These are phyloP conservation scores for Poicephalus meyeri DNA, from an alignment of 2,113 vertebrate species.

Conservation along the genomic window DNA sequence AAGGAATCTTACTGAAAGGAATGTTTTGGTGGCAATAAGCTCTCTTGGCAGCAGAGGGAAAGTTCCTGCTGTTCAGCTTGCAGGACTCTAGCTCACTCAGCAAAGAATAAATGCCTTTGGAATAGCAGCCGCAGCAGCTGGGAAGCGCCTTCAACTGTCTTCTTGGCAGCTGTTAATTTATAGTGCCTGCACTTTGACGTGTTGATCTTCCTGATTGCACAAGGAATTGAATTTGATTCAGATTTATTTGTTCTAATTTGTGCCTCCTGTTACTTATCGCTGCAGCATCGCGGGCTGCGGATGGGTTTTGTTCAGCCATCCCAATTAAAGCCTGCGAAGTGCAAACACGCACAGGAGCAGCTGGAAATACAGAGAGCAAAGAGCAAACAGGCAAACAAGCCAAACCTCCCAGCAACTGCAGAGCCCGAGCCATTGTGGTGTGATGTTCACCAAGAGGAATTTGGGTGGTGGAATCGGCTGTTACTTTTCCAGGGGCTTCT, in stretches of 20 bases:
- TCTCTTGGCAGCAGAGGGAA: rapidly evolving
- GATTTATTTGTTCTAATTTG: slow-evolving; percentile 21
- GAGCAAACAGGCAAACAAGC: slow-evolving; percentile 23
- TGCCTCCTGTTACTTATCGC: background rate
- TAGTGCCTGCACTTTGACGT: background rate
- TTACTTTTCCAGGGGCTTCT: background rate
- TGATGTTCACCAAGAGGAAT: background rate
- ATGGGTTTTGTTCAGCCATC: background rate
- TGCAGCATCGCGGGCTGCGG: background rate
- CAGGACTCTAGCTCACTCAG: background rate
- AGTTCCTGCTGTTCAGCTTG: background rate
- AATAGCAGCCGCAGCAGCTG: background rate
- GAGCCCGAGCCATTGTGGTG: background rate
- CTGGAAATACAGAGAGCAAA: background rate
- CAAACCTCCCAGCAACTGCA: background rate
- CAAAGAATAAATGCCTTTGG: background rate
- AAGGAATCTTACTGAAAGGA: background rate
- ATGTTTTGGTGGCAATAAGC: background rate
- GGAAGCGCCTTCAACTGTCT: background rate
- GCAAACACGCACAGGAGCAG: slow-evolving; percentile 27
- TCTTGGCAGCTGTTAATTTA: background rate
- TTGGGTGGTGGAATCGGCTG: rapidly evolving
- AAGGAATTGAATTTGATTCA: slow-evolving; percentile 2
- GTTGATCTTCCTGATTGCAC: background rate
- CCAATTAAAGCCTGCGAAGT: background rate